Base-by-base conservation (phyloP, 2,113 vertebrate species). In the Uropsilus gracilis region DNA sequence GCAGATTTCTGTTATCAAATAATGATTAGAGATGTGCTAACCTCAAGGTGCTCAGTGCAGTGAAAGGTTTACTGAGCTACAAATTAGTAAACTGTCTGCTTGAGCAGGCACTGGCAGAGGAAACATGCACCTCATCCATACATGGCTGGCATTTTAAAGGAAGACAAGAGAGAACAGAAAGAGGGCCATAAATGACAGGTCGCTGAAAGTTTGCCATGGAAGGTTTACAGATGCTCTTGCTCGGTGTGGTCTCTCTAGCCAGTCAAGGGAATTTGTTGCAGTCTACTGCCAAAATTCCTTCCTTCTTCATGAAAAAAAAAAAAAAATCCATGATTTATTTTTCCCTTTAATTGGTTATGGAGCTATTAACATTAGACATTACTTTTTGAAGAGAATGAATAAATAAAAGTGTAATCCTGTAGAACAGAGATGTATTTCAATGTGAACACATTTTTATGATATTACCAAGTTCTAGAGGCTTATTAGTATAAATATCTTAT, bases 1-100 rank as follows among this genome's bases (percentile, higher is more conserved):
- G 98, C 98, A 99, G 99, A 99, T 99, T 99, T 98, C 98, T 99
- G 99, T 99, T 99, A 99, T 99, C 99, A 99, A 99, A 99, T 99
- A 99, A 99, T 99, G 99, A 99, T 99, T 99, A 99, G 99, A 99
- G 99, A 99, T 98, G 99, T 99, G 99, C 99, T 98, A 99, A 99
- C 99, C 99, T 99, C 99, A 99, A 99, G 99, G 99, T 99, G 98
- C 98, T 99, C 94, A 42, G 98, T 98, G 98, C 98, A 98, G 97
- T 97, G 99, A 98, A 99, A 98, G 99, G 99, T 98, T 98, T 98
- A 98, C 98, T 95, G 98, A 98, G 98, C 98, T 98, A 98, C 96
- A 98, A 98, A 99, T 98, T 99, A 99, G 98, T 98, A 99, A 99
- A 99, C 98, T 98, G 98, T 98, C 98, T 98, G 98, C 99, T 98